phyloP scores from a whole-genome alignment of 1,140 invertebrate species.

The Sweltsa coloradensis region DNA sequence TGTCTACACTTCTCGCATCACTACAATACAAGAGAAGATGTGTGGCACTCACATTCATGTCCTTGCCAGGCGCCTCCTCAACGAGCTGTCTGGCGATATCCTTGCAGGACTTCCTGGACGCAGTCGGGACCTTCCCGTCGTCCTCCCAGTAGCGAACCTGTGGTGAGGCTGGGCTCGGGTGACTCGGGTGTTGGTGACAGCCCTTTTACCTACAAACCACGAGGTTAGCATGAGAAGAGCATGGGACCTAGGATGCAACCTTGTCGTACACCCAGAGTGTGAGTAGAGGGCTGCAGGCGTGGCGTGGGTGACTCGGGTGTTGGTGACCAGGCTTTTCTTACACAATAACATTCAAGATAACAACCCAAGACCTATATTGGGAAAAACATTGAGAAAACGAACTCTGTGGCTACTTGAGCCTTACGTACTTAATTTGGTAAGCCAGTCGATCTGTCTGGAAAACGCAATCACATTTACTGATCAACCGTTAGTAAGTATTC shows the following conservation, averaged over 20 bases:
- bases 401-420: too few relatives aligned
- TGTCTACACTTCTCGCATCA: too few relatives aligned
- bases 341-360: too few relatives aligned
- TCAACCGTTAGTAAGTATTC: too few relatives aligned
- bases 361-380: too few relatives aligned
- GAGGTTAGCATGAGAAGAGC: background rate
- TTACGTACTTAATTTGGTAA: too few relatives aligned
- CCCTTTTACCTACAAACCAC: constrained; percentile 44
- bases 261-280: too few relatives aligned
- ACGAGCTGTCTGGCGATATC: constrained; percentile 33
- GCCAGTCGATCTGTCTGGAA: too few relatives aligned
- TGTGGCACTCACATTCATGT: constrained; percentile 29
- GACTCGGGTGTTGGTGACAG: constrained; percentile 40
- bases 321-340: constrained; percentile 69
- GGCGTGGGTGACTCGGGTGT: constrained; percentile 66
- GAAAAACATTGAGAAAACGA: too few relatives aligned
- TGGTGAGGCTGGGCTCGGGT: constrained; percentile 47
- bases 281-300: constrained; percentile 71
- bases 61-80: constrained; percentile 29
- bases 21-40: too few relatives aligned
- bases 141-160: constrained; percentile 36
- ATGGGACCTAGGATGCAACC: too few relatives aligned
- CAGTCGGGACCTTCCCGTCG: constrained; percentile 21
- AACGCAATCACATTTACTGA: too few relatives aligned
- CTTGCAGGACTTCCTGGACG: constrained; percentile 21